phyloP scores from a whole-genome alignment of 2,113 vertebrate species.

The Regulus satrapa region DNA sequence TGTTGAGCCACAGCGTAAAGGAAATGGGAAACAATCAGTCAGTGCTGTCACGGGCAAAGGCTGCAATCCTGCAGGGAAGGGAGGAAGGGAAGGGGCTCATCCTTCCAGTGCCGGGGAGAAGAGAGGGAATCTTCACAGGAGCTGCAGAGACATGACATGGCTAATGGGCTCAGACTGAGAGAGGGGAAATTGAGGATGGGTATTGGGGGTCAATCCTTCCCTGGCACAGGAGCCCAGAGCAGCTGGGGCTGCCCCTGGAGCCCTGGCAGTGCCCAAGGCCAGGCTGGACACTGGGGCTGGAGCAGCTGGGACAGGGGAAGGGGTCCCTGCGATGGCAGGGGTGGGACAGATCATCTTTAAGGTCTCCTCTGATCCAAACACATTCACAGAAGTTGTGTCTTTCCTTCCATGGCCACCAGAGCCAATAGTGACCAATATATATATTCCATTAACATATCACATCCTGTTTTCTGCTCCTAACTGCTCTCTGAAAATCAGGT shows the following conservation, averaged over 20 bases:
- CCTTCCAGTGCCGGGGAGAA: not conserved
- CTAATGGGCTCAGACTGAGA: rapidly evolving
- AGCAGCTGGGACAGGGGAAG: not conserved
- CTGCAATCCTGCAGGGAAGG: not conserved
- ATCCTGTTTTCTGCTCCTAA: not conserved
- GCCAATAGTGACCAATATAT: not conserved
- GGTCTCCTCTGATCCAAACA: not conserved
- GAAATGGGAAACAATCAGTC: not conserved
- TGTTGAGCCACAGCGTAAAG: not conserved
- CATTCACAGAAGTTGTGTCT: not conserved
- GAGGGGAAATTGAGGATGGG: no score
- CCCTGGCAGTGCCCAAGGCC: not conserved
- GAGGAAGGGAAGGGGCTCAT: no score
- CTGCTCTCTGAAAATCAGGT: not conserved
- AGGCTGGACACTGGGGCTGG: not conserved
- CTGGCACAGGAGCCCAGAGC: not conserved
- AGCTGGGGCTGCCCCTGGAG: not conserved
- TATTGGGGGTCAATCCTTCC: not conserved
- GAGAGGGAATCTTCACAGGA: not conserved
- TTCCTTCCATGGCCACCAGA: not conserved
- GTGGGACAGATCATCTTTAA: not conserved
- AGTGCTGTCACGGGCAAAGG: not conserved
- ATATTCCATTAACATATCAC: not conserved
- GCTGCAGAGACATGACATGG: rapidly evolving
- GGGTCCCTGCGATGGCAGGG: not conserved